A percentile compares a stretch with the other conserved stretches of the same genome.
phyloP scores from a whole-genome alignment of 2,113 vertebrate species.

The Choloepus hoffmanni region DNA sequence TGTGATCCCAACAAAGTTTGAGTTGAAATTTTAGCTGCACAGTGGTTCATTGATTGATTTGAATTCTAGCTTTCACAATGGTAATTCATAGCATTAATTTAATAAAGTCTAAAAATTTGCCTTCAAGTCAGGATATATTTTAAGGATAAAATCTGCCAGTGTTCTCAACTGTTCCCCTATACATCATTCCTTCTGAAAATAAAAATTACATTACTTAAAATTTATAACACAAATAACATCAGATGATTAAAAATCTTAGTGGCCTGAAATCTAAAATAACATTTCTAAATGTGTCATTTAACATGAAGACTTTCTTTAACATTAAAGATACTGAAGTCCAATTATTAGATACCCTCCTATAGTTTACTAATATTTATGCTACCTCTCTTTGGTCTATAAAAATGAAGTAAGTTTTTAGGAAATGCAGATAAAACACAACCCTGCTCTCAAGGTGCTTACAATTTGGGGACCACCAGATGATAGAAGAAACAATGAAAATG shows the following conservation, averaged over 20 bases:
- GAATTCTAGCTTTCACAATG: slow-evolving; percentile 60
- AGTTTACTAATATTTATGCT: slow-evolving; percentile 25
- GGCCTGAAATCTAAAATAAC: background rate
- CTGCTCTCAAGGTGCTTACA: slow-evolving; percentile 42
- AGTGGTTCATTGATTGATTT: slow-evolving; percentile 65
- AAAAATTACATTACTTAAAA: background rate
- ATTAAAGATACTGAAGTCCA: background rate
- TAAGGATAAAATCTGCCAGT: background rate
- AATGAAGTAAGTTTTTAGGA: slow-evolving; percentile 33
- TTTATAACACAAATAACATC: slow-evolving; percentile 10
- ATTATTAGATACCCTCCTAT: background rate
- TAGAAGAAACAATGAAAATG: background rate
- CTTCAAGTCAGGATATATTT: background rate
- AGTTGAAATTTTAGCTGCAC: slow-evolving; percentile 19
- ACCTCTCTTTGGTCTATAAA: background rate
- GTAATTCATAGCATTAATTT: slow-evolving; percentile 33
- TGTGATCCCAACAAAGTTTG: slow-evolving; percentile 71
- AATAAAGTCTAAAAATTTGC: slow-evolving; percentile 20
- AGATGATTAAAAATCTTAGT: background rate
- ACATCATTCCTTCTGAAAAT: background rate
- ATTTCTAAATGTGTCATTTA: background rate
- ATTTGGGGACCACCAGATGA: slow-evolving; percentile 12
- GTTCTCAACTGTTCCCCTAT: background rate
- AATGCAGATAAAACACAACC: slow-evolving; percentile 1
- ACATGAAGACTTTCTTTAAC: background rate